Base-by-base conservation (phyloP, 2,888 invertebrate genomes). In the Cheilosia vulpina region DNA sequence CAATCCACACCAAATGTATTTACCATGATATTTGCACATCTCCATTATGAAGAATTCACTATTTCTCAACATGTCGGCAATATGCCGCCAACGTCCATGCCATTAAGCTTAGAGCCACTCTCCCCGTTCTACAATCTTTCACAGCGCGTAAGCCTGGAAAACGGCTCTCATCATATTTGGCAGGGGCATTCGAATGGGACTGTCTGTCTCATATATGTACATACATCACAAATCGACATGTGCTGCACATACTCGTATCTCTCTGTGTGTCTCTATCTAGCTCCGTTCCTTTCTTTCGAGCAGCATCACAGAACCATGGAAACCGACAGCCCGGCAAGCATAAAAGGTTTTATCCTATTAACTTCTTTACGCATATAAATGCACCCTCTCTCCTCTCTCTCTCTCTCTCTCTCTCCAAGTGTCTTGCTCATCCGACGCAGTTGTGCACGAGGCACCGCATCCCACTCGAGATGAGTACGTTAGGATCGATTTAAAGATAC, bases 271-370 rank as follows among this genome's bases (percentile, higher is more conserved):
- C 9, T 2, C 13, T 58, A n/a, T 19, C 34, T 24, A 1, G 9
- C 11, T 47, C 1, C 13, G 19, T 15, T 4, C 3, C 47, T 45
- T 7, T n/a, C 11, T 34, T 34, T 3, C 34, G 11, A 34, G 34
- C 3, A 9, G 11, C 11, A 11, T 11, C 34, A 34, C 11, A 47
- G 57, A 43, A 55, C 31, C n/a, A 57, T 73, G 45, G 80, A 43
- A 72, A 68, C 53, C 78, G 66, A 68, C 81, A 68, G 50, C 62
- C 60, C 78, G 66, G 63, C 81, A 68, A 58, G 72, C 52, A 81
- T 68, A 85, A 77, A 72, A 77, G 72, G 76, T 76, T 85, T 81
- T 68, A 77, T 85, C 81, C 72, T 85, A 85, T 85, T 81, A 81
- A 81, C 81, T 85, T 72, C 85, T 81, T 72, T 68, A 81, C 81